Conservation (phyloP, 2,888 invertebrate species). For the Amphipyra berbera region DNA sequence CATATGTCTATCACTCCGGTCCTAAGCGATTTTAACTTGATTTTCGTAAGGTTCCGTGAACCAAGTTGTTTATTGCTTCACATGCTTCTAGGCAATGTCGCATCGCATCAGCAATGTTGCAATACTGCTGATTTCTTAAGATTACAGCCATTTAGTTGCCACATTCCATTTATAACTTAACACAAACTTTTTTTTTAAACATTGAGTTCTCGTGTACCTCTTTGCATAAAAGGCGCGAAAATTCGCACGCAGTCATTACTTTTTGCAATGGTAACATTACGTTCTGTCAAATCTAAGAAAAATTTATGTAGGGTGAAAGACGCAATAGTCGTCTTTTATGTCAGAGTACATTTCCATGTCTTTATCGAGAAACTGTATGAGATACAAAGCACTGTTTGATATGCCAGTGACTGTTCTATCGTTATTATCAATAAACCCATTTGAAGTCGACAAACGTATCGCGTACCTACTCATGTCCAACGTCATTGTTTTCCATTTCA, state of each 20-base stretch:
- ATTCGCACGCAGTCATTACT: background rate
- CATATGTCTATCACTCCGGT: no score
- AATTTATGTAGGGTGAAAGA: constrained; percentile 27
- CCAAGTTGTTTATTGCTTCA: constrained; percentile 24
- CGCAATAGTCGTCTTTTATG: constrained; percentile 13
- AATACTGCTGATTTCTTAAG: constrained; percentile 28
- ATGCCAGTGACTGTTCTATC: constrained; percentile 67
- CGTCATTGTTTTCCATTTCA: constrained; percentile 57
- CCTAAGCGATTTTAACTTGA: no score
- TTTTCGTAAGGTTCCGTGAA: background rate
- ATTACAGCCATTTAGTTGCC: constrained; percentile 9
- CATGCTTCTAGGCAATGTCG: constrained; percentile 20
- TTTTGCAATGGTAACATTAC: constrained; percentile 7
- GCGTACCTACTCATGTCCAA: constrained; percentile 56
- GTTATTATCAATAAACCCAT: constrained; percentile 71
- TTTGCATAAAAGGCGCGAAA: background rate
- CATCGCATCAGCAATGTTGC: constrained; percentile 36
- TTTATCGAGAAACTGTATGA: constrained; percentile 36
- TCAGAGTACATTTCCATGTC: constrained; percentile 36
- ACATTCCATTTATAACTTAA: constrained; percentile 7
- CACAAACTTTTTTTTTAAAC: no score
- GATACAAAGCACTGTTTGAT: constrained; percentile 62
- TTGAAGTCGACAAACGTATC: constrained; percentile 71
- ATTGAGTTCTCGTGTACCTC: no score
- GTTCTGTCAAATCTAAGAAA: constrained; percentile 7